A percentile compares a stretch with the other conserved stretches of the same genome.
These are phyloP conservation scores for Thysanoteuthis rhombus DNA, from an alignment of 2,888 invertebrate genomes.

Conservation along the genomic window DNA sequence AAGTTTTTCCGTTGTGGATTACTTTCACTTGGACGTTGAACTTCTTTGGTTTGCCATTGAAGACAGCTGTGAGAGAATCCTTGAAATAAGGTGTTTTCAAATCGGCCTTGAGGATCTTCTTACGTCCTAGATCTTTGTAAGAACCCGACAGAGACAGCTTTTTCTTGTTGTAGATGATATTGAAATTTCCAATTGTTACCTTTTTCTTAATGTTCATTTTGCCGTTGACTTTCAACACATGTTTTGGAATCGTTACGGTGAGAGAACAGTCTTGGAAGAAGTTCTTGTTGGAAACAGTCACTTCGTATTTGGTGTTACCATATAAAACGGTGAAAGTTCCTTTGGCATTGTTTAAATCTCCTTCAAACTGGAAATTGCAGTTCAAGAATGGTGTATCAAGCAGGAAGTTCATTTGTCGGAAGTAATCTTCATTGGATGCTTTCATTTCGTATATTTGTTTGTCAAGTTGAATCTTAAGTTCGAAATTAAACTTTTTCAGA, in stretches of 20 bases:
- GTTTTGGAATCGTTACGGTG: not conserved
- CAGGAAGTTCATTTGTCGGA: not conserved
- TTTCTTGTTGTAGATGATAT: constrained; percentile 15
- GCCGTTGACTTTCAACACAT: not conserved
- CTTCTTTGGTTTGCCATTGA: not conserved
- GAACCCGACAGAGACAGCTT: not conserved
- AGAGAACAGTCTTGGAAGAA: not conserved
- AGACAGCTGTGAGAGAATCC: not conserved
- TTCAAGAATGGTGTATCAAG: not conserved
- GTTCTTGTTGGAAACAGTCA: not conserved
- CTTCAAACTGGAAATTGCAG: not conserved
- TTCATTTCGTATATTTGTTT: not conserved
- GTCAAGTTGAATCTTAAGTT: not conserved
- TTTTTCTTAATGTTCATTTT: not conserved
- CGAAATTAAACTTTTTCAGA: not conserved
- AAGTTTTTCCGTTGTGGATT: not conserved
- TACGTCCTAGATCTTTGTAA: not conserved
- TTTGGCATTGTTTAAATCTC: not conserved
- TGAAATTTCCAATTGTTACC: not conserved
- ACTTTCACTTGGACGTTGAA: not conserved
- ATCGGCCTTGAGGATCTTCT: not conserved
- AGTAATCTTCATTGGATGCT: not conserved
- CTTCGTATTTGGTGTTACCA: not conserved
- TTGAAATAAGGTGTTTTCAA: not conserved
- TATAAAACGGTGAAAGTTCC: not conserved